phyloP scores from a whole-genome alignment of 1,140 invertebrate genomes.

The Sesamia nonagrioides region DNA sequence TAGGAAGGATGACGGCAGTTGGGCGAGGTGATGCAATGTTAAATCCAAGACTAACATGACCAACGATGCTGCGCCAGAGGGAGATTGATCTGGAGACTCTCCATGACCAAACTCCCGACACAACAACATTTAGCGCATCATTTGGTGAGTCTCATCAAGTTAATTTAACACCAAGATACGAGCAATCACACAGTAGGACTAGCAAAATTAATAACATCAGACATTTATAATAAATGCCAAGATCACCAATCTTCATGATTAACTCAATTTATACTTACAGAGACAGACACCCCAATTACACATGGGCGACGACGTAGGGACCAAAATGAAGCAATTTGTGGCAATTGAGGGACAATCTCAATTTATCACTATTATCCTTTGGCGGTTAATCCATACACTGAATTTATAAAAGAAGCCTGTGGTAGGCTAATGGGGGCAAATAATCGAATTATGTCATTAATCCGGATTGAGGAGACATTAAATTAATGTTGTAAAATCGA shows the following conservation, averaged over 20 bases:
- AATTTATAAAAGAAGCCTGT: constrained; percentile 43
- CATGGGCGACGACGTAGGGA: constrained; percentile 17
- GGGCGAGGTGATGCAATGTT: too few species aligned
- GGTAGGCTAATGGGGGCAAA: constrained; percentile 60
- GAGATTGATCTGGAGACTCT: too few species aligned
- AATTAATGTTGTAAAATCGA: neutral
- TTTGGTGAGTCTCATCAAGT: too few species aligned
- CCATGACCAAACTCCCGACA: too few species aligned
- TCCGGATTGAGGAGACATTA: neutral
- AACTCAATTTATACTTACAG: constrained; percentile 32
- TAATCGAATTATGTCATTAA: constrained; percentile 32
- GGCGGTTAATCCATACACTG: constrained; percentile 45
- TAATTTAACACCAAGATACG: neutral
- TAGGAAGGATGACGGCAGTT: too few species aligned
- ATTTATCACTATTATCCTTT: constrained; percentile 74
- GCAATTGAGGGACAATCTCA: constrained; percentile 75
- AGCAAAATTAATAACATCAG: constrained; percentile 3
- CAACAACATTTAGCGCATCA: too few species aligned
- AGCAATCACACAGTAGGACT: neutral
- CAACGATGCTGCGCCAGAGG: too few species aligned
- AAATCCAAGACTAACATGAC: too few species aligned
- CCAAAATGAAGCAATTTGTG: constrained; percentile 79
- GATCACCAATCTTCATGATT: constrained; percentile 27
- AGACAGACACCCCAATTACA: constrained; percentile 28
- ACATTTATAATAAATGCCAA: constrained; percentile 16